A percentile compares a stretch with the other conserved stretches of the same genome.
These are phyloP conservation scores for Thymelicus acteon DNA, from an alignment of 2,888 invertebrate species.

Conservation along the genomic window DNA sequence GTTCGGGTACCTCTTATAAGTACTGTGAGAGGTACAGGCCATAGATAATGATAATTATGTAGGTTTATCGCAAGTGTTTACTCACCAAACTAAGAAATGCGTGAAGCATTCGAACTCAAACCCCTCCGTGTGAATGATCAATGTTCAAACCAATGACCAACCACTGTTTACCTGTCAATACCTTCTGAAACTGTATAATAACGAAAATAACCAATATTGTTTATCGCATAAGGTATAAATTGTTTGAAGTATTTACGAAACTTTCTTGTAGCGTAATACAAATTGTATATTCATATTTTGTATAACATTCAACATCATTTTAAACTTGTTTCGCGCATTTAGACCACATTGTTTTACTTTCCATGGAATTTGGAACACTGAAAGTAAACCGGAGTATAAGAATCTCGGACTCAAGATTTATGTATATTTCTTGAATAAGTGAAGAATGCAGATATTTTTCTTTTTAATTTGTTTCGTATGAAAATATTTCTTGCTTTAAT, in stretches of 20 bases:
- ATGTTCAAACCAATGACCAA: no score
- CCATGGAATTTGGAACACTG: slow-evolving; percentile 36
- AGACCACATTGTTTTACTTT: slow-evolving; percentile 35
- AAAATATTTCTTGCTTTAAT: not conserved
- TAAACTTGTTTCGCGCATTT: slow-evolving; percentile 33
- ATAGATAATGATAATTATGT: no score
- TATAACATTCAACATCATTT: slow-evolving; percentile 21
- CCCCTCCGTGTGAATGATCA: no score
- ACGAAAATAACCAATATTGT: not conserved
- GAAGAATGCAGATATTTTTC: slow-evolving; percentile 24
- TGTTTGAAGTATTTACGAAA: not conserved
- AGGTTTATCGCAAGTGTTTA: no score
- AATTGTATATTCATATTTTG: not conserved
- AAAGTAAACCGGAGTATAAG: slow-evolving; percentile 33
- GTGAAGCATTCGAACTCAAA: no score
- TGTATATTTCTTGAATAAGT: slow-evolving; percentile 23
- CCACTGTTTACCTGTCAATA: no score
- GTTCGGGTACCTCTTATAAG: no score
- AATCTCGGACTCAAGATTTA: slow-evolving; percentile 21
- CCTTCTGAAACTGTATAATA: no score
- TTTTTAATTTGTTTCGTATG: slow-evolving; percentile 12
- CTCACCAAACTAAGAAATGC: no score
- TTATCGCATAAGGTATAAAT: not conserved
- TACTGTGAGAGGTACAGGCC: no score
- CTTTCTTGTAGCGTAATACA: slow-evolving; percentile 3